Evolutionary conservation across 2,797 vertebrate genomes (phyloP).

Genomic region (Stomatorhinus walkeri): DNA sequence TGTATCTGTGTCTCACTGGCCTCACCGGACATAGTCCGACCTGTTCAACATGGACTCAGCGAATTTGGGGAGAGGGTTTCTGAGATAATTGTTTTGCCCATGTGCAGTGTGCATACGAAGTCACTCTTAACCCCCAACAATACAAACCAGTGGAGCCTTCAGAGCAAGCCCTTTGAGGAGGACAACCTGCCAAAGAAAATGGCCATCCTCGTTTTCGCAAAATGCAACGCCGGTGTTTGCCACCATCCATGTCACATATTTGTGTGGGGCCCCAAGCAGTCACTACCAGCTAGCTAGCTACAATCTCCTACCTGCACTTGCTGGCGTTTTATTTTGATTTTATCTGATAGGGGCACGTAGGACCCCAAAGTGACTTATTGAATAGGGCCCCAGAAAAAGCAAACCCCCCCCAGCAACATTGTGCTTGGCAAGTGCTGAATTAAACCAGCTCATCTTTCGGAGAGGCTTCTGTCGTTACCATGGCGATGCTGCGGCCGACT

Average conservation of each 20-base stretch:
- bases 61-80: not conserved
- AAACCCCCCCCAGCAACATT: not conserved
- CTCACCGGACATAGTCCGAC: no score
- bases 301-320: not conserved
- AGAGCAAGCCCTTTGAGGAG: not conserved
- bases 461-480: not conserved
- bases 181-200: not conserved
- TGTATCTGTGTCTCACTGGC: not conserved
- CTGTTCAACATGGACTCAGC: not conserved
- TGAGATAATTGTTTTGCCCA: not conserved
- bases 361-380: not conserved
- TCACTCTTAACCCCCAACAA: not conserved
- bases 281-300: not conserved
- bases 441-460: not conserved
- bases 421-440: not conserved
- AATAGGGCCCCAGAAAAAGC: not conserved
- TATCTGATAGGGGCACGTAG: not conserved
- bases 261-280: not conserved
- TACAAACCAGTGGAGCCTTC: not conserved
- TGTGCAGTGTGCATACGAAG: not conserved
- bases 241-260: not conserved
- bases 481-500: not conserved
- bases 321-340: not conserved
- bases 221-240: not conserved
- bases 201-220: not conserved